Evolutionary conservation across 2,797 vertebrate species (phyloP).

Genomic region (Aulostomus chinensis): DNA sequence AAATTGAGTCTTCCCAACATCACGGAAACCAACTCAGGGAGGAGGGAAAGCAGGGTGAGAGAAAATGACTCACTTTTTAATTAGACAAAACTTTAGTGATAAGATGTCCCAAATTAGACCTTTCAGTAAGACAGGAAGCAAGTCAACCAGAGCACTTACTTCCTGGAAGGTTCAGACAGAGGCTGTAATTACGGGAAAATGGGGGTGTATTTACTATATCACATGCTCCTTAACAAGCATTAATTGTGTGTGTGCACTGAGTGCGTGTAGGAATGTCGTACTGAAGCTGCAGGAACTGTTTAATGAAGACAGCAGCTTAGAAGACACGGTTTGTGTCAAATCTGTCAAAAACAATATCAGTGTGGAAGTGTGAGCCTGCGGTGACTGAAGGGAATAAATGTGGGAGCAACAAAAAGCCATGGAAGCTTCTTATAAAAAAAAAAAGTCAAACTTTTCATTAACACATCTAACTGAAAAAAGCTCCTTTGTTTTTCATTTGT

Average conservation of each 20-base stretch:
- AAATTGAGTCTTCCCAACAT: too few species aligned
- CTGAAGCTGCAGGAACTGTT: slow-evolving; percentile 57
- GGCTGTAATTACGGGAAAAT: slow-evolving; percentile 54
- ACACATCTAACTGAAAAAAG: too few species aligned
- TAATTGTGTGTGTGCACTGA: slow-evolving; percentile 64
- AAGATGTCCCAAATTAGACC: not conserved
- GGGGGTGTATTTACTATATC: slow-evolving; percentile 62
- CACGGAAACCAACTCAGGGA: too few species aligned
- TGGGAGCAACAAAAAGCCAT: too few species aligned
- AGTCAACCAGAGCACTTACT: slow-evolving; percentile 28
- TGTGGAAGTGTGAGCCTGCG: slow-evolving; percentile 11
- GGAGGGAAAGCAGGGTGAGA: too few species aligned
- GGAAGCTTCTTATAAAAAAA: too few species aligned
- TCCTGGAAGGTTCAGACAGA: slow-evolving; percentile 48
- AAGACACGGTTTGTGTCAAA: slow-evolving; percentile 65
- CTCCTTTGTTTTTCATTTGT: too few species aligned
- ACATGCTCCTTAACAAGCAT: slow-evolving; percentile 64
- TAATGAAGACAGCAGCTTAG: slow-evolving; percentile 50
- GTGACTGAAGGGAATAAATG: slow-evolving; percentile 20
- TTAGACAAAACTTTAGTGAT: too few species aligned
- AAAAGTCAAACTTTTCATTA: too few species aligned
- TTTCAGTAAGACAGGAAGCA: slow-evolving; percentile 1
- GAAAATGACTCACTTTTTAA: too few species aligned
- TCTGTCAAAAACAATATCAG: slow-evolving; percentile 51
- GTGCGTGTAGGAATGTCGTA: slow-evolving; percentile 60